Base-by-base conservation (phyloP, 1,140 invertebrate genomes). In the Drosophila truncata region DNA sequence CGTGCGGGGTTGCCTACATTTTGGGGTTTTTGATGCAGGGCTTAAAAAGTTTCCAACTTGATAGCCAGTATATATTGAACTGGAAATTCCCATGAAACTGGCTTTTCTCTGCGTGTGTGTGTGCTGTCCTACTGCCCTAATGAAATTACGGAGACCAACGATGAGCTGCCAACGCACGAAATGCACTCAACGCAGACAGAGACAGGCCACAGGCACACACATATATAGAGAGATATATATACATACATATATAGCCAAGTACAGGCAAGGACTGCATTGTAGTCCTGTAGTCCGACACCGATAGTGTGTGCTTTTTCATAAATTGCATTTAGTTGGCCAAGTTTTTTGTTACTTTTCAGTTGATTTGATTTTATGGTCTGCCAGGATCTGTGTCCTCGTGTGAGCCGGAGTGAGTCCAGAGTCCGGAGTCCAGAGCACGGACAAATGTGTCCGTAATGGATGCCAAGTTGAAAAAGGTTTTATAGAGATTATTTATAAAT, bases 111-210 rank as follows among this genome's bases (percentile, higher is more conserved):
- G 47, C 14, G 31, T 46, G 37, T 61, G 37, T 61, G 54, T 57
- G 16, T 44, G 67, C 49, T 90, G 85, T 73, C 85, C 85, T 88
- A 88, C 85, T 88, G 85, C 85, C 85, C 85, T 88, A 90, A 88
- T 88, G 85, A 88, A 88, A 88, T 88, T 90, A 90, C 81, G 81
- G 66, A 70, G 63, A 52, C 63, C 47, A 54, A 49, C 67, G 52
- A 52, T 69, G 66, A 77, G 71, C 63, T 84, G 73, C 62, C 72
- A 78, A 80, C 66, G 66, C 75, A 83, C 60, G 69, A 72, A 83
- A 75, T 83, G 82, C 65, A 84, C 57, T 82, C 75, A 80, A 66
- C 47, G 57, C 73, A 67, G 44, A 66, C 60, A 55, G 46, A 63
- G 29, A 46, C 49, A 41, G 39, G 39, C 47, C 14, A 55, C 18